These are phyloP conservation scores for Drosophila santomea DNA, from an alignment of 1,140 invertebrate species.

Conservation along the genomic window DNA sequence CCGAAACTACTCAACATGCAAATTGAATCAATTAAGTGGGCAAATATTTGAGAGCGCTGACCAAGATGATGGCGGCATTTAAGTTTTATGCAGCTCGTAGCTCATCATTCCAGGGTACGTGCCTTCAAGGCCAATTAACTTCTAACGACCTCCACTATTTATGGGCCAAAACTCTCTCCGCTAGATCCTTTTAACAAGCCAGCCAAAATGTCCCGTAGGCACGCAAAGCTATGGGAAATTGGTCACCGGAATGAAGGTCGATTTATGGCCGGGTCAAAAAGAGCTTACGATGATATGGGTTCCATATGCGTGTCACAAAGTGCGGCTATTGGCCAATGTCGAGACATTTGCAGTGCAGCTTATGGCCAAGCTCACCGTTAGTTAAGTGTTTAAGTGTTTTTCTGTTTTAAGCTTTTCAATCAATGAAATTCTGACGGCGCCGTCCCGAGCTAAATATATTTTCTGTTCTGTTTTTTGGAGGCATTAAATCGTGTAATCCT, in stretches of 20 bases:
- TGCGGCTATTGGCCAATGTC: neutral
- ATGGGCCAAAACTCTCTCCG: slow-evolving; percentile 26
- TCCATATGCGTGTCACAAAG: slow-evolving; percentile 22
- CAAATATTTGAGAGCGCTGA: slow-evolving; percentile 34
- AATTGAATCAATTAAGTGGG: slow-evolving; percentile 43
- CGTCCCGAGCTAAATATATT: slow-evolving; percentile 19
- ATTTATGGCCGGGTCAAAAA: slow-evolving; percentile 40
- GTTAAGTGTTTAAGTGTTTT: slow-evolving; percentile 60
- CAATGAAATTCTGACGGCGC: slow-evolving; percentile 16
- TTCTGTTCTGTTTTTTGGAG: neutral
- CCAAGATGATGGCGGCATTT: slow-evolving; percentile 30
- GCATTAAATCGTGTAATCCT: slow-evolving; percentile 29
- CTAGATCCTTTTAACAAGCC: slow-evolving; percentile 34
- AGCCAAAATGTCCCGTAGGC: slow-evolving; percentile 20
- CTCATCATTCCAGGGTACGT: slow-evolving; percentile 38
- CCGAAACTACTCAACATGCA: slow-evolving; percentile 47
- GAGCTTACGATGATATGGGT: slow-evolving; percentile 51
- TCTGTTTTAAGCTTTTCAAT: slow-evolving; percentile 59
- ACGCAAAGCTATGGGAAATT: slow-evolving; percentile 34
- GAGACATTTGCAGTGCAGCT: slow-evolving; percentile 44
- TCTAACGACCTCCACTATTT: slow-evolving; percentile 46
- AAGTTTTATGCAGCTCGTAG: slow-evolving; percentile 37
- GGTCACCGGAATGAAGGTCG: slow-evolving; percentile 44
- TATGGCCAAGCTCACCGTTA: slow-evolving; percentile 64
- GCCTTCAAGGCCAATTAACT: slow-evolving; percentile 57